A percentile compares a stretch with the other conserved stretches of the same genome.
These are phyloP conservation scores for Scopus umbretta DNA, from an alignment of 2,113 vertebrate genomes.

Conservation along the genomic window DNA sequence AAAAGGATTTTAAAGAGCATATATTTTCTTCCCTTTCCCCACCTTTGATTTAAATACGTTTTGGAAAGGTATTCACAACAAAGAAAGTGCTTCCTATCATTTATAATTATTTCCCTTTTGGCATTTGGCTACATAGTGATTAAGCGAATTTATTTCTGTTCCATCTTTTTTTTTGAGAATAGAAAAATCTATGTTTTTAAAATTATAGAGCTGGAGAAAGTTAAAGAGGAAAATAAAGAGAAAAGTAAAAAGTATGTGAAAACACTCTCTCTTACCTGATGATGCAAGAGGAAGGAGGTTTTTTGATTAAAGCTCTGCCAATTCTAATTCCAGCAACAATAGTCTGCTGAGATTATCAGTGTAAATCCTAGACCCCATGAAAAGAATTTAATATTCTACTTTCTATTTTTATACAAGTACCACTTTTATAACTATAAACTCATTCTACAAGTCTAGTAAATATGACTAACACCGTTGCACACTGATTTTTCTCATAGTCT, in stretches of 20 bases:
- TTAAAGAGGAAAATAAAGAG: background rate
- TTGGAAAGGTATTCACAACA: background rate
- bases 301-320: background rate
- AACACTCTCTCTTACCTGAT: background rate
- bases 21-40: background rate
- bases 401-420: background rate
- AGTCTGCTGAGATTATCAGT: background rate
- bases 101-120: background rate
- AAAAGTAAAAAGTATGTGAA: background rate
- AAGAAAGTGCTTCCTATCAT: background rate
- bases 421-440: background rate
- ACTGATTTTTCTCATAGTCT: background rate
- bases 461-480: background rate
- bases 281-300: background rate
- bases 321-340: background rate
- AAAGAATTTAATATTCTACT: background rate
- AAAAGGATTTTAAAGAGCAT: background rate
- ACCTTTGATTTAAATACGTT: background rate
- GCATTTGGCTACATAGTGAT: background rate
- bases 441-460: background rate
- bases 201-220: background rate
- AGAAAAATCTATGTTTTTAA: background rate
- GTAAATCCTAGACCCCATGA: background rate
- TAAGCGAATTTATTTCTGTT: background rate
- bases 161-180: background rate